Percentiles rank a stretch among this genome's conserved stretches.
Evolutionary conservation across 2,888 invertebrate species (phyloP).

Genomic region (Phengaris arion): DNA sequence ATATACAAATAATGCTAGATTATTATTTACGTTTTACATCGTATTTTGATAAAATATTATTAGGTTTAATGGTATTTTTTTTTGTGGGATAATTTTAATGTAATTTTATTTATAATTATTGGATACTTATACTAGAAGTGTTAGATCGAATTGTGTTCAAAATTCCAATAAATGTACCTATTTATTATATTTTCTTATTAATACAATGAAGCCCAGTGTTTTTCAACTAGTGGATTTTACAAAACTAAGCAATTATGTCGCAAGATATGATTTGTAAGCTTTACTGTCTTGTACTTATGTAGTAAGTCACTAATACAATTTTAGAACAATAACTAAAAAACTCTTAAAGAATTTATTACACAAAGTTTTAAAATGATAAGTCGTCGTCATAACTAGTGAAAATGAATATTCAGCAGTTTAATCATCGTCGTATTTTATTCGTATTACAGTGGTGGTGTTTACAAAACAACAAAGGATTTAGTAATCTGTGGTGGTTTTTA

Average conservation of each 20-base stretch:
- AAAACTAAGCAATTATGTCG: neutral
- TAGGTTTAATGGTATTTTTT: slow-evolving; percentile 9
- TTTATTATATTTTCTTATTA: slow-evolving; percentile 10
- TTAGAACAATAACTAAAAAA: too few species aligned
- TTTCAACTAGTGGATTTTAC: neutral
- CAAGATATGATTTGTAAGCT: neutral
- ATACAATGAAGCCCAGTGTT: neutral
- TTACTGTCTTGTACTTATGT: neutral
- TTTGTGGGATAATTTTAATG: slow-evolving; percentile 10
- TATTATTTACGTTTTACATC: neutral
- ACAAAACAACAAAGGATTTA: too few species aligned
- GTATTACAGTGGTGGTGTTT: too few species aligned
- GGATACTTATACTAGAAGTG: neutral
- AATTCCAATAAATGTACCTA: slow-evolving; percentile 20
- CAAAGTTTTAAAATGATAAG: too few species aligned
- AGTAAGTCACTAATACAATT: neutral
- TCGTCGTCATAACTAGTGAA: too few species aligned
- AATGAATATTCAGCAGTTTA: too few species aligned
- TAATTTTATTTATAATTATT: neutral
- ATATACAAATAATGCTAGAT: neutral
- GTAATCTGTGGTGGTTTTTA: too few species aligned
- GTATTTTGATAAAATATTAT: slow-evolving; percentile 12
- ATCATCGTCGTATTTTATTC: too few species aligned
- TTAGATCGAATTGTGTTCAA: slow-evolving; percentile 28
- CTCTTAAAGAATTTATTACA: neutral